Evolutionary conservation across 1,140 invertebrate genomes (phyloP).

Genomic region (Neuroterus valhalla): DNA sequence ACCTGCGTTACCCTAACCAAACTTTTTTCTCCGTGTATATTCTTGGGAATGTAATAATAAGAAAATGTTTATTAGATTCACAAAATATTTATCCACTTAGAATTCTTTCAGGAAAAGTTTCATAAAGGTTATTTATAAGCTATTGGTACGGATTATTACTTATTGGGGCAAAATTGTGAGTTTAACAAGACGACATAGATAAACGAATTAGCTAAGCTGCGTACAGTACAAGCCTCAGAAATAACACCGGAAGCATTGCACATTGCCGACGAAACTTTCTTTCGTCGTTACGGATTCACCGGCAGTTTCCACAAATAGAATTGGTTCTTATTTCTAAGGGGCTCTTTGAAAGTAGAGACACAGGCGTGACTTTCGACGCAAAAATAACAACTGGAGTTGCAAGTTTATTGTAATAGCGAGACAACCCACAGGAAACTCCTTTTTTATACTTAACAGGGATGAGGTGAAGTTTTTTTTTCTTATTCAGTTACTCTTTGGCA

Average conservation of each 20-base stretch:
- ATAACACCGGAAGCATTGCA: slow-evolving; percentile 46
- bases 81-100: background rate
- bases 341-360: slow-evolving; percentile 51
- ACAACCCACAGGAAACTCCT: too few relatives aligned
- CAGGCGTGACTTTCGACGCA: slow-evolving; percentile 7
- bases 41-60: too few relatives aligned
- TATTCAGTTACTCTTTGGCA: too few relatives aligned
- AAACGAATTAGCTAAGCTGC: background rate
- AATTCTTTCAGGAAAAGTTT: background rate
- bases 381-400: too few relatives aligned
- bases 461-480: too few relatives aligned
- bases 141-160: background rate
- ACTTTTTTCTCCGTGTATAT: too few relatives aligned
- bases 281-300: slow-evolving; percentile 42
- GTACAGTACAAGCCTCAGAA: background rate
- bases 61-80: background rate
- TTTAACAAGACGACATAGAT: background rate
- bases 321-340: slow-evolving; percentile 32
- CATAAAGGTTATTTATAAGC: background rate
- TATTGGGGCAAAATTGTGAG: slow-evolving; percentile 3
- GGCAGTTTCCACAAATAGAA: slow-evolving; percentile 47
- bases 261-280: slow-evolving; percentile 45
- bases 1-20: too few relatives aligned
- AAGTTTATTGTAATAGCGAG: too few relatives aligned
- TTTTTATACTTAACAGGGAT: too few relatives aligned